phyloP scores from a whole-genome alignment of 2,888 invertebrate genomes.

The Mimachlamys varia region DNA sequence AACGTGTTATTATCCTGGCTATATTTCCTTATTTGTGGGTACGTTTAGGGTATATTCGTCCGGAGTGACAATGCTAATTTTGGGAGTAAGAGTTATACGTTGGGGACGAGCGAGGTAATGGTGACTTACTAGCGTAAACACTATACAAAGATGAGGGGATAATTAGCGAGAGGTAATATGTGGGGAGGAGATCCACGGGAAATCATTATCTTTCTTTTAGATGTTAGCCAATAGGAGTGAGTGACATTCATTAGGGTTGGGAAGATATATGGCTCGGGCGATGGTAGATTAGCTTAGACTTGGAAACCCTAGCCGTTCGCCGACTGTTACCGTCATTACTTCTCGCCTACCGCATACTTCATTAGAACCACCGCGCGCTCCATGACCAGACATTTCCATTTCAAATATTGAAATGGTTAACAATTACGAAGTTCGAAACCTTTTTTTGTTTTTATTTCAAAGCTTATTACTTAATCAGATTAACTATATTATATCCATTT shows the following conservation, averaged over 20 bases:
- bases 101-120: slow-evolving; percentile 10
- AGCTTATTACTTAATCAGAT: no score
- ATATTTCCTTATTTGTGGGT: neutral
- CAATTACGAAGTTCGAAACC: neutral
- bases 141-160: slow-evolving; percentile 34
- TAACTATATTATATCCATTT: no score
- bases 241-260: slow-evolving; percentile 36
- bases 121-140: slow-evolving; percentile 14
- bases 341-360: slow-evolving; percentile 1
- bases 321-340: neutral
- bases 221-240: slow-evolving; percentile 1
- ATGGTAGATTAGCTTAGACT: slow-evolving; percentile 35
- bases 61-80: slow-evolving; percentile 37
- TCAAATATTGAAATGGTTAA: neutral
- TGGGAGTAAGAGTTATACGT: slow-evolving; percentile 38
- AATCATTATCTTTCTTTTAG: slow-evolving; percentile 34
- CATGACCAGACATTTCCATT: neutral
- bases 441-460: no score
- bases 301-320: neutral
- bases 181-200: slow-evolving; percentile 29
- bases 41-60: slow-evolving; percentile 20
- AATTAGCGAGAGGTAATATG: slow-evolving; percentile 39
- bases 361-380: neutral
- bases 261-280: slow-evolving; percentile 22
- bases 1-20: neutral